Percentiles rank a stretch among this genome's conserved stretches.
phyloP scores from a whole-genome alignment of 1,140 invertebrate species.

The Colletes latitarsis region DNA sequence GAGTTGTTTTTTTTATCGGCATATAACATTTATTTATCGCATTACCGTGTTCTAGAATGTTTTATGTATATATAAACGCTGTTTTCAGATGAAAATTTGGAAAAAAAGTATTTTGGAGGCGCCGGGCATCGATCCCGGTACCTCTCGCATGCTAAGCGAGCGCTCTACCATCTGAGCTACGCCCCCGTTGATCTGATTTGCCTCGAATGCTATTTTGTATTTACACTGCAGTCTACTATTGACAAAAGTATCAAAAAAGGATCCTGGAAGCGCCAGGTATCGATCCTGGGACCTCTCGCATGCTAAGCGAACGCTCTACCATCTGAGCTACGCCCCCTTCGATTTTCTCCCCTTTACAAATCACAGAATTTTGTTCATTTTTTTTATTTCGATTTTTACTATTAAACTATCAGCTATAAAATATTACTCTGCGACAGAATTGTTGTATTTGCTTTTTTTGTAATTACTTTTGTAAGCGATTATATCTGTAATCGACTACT shows the following conservation, averaged over 20 bases:
- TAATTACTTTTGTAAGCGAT: no score
- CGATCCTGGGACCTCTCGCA: constrained; percentile 93
- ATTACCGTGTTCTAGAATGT: no score
- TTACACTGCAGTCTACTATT: constrained; percentile 19
- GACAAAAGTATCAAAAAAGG: constrained; percentile 67
- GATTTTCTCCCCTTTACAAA: constrained; percentile 65
- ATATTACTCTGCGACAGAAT: no score
- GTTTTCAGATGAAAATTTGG: no score
- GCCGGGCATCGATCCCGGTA: constrained; percentile 91
- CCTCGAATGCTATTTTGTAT: not conserved
- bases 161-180: constrained; percentile 94
- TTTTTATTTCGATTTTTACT: no score
- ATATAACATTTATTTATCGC: no score
- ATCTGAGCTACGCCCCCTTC: constrained; percentile 88
- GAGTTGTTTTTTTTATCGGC: no score
- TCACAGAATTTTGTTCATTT: not conserved
- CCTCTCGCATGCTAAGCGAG: constrained; percentile 94
- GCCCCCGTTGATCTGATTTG: constrained; percentile 80
- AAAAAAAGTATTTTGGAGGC: not conserved
- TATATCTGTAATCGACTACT: no score
- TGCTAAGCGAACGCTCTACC: constrained; percentile 94
- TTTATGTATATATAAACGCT: no score
- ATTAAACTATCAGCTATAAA: no score
- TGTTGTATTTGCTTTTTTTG: no score
- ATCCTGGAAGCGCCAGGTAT: constrained; percentile 88